Evolutionary conservation across 2,113 vertebrate species (phyloP), one percentile per base, ranked within the genome.

Genomic region (Microcebus tavaratra): DNA sequence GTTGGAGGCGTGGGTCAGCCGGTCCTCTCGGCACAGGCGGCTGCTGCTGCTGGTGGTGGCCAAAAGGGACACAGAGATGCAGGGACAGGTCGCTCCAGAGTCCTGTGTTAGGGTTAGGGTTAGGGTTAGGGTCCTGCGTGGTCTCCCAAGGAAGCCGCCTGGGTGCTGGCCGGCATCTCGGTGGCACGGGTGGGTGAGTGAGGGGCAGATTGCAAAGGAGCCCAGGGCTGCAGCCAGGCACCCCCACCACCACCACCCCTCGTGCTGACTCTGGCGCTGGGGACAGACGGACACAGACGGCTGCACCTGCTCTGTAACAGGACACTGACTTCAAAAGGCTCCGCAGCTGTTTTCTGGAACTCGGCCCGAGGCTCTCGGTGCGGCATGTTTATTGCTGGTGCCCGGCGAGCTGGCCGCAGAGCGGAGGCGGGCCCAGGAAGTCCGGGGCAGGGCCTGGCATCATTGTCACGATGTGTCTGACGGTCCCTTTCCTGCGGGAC

Each of bases 151-250:
- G 12, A 29, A 1, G 9, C 5, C 14, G 2, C 25, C 13, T 29
- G 48, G 36, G 31, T 5, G 20, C 34, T 0, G 9, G 10, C 29
- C 29, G 0, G 7, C 2, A 0, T 25, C 31, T 17, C 0, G 0
- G 36, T 4, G 15, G 29, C 45, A 8, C 45, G 15, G 10, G 48
- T 10, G 45, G 48, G 48, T 50, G 50, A 12, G 6, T 8, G n/a
- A 9, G 10, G 67, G 14, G 15, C 48, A 79, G 83, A n/a, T 18
- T 15, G 42, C 42, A 25, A 29, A 8, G 25, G 67, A 67, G 21
- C 1, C 9, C 21, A 5, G 31, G 2, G 39, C 14, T 11, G 17
- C 34, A 18, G 0, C 25, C 0, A 0, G 0, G 8, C 8, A 34
- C 31, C 6, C 45, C 7, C 9, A 45, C 45, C 45, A 45, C 7